Evolutionary conservation across 2,113 vertebrate genomes (phyloP).

Genomic region (Platichthys stellatus): DNA sequence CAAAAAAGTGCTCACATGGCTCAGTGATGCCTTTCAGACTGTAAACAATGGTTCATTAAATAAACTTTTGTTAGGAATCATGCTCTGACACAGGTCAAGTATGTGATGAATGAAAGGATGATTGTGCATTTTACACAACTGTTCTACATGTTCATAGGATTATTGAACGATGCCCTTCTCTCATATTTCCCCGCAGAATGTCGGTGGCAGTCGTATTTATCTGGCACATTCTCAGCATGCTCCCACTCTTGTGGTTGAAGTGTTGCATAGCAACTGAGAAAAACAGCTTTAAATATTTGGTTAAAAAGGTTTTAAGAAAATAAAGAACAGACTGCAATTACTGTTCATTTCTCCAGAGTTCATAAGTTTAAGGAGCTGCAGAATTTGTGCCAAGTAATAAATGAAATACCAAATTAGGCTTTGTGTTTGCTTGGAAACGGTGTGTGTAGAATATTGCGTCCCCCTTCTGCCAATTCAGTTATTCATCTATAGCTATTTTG

Average conservation of each 20-base stretch:
- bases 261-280: slow-evolving; percentile 84
- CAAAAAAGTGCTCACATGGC: slow-evolving; percentile 17
- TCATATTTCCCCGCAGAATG: slow-evolving; percentile 67
- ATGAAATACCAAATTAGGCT: slow-evolving; percentile 75
- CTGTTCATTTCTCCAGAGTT: slow-evolving; percentile 79
- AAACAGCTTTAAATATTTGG: slow-evolving; percentile 84
- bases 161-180: slow-evolving; percentile 61
- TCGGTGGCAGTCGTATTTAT: slow-evolving; percentile 76
- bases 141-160: slow-evolving; percentile 52
- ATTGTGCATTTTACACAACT: slow-evolving; percentile 67
- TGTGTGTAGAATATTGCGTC: slow-evolving; percentile 38
- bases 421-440: slow-evolving; percentile 60
- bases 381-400: slow-evolving; percentile 71
- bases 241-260: slow-evolving; percentile 79
- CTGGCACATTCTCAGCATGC: slow-evolving; percentile 78
- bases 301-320: slow-evolving; percentile 81
- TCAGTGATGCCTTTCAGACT: slow-evolving; percentile 31
- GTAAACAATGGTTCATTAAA: slow-evolving; percentile 68
- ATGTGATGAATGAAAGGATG: slow-evolving; percentile 64
- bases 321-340: slow-evolving; percentile 81
- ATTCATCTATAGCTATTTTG: slow-evolving; percentile 66
- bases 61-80: slow-evolving; percentile 28
- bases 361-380: slow-evolving; percentile 78
- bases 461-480: slow-evolving; percentile 59
- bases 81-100: slow-evolving; percentile 58